Evolutionary conservation across 2,888 invertebrate genomes (phyloP), one percentile per base, ranked within the genome.

Genomic region (Nycteola revayana): DNA sequence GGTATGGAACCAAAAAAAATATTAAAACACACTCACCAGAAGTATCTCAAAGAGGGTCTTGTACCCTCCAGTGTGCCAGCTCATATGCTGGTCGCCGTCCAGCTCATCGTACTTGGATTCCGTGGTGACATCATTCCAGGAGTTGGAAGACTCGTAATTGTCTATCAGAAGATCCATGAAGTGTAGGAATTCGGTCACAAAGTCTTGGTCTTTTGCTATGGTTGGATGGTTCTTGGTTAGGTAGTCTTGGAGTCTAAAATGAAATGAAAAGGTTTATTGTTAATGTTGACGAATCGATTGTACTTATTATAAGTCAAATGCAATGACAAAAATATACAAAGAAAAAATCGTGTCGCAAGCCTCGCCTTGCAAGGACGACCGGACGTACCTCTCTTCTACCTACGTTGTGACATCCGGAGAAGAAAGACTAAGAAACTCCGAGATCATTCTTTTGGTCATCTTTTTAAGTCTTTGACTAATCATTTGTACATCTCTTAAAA

Each of bases 71-170:
- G 31, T 44, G 3, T 73, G 66, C 78, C 79, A 81, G 25, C 78
- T 79, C 42, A 72, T 46, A 3, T 71, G 64, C 21, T 73, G 72
- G 2, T 70, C 28, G 0, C 81, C 81, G 0, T 39, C 66, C 20
- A 78, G n/a, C 21, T 70, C 64, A 0, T 54, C 42, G 10, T 67
- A 79, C 0, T 11, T 40, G 0, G 67, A 56, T 2, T 49, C 34
- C 0, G 77, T 72, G 0, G 61, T 68, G 1, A 75, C 57, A 3
- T 81, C 79, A 9, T 72, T 63, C 81, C 81, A 81, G 10, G 66
- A 66, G 45, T 68, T 68, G 0, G 73, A 64, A 0, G 73, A 61
- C 26, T 80, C 78, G 7, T 73, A 66, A 18, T 69, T 73, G 26
- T 71, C 57, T 0, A 69, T 43, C 0, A 72, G 6, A 0, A 69